Conservation (phyloP, 2,888 invertebrate genomes). For the Drosophila tripunctata region DNA sequence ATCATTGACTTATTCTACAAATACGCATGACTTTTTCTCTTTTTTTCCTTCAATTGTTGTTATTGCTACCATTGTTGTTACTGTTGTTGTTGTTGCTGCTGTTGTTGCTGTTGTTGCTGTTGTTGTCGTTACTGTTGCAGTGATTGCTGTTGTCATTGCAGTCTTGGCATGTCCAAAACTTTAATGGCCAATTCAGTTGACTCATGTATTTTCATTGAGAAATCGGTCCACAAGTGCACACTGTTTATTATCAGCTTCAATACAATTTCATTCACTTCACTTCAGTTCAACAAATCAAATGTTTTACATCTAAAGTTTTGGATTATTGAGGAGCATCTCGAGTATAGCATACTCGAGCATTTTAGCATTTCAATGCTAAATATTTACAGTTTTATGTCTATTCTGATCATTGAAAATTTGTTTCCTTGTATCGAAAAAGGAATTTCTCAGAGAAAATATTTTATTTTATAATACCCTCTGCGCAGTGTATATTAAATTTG, state of each 20-base stretch:
- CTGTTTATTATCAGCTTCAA: conserved; percentile 15
- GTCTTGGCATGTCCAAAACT: conserved; percentile 47
- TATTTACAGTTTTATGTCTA: too few species aligned
- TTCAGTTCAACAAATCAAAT: conserved; percentile 8
- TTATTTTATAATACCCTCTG: too few species aligned
- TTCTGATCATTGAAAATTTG: too few species aligned
- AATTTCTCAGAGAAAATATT: too few species aligned
- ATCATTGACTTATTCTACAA: conserved; percentile 46
- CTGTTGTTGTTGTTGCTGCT: conserved; percentile 3
- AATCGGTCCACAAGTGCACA: conserved; percentile 43
- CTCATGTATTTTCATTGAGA: conserved; percentile 42
- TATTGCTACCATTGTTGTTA: conserved; percentile 1
- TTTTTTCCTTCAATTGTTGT: conserved; percentile 6
- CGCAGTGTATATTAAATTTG: too few species aligned
- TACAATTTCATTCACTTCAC: conserved; percentile 7
- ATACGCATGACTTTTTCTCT: conserved; percentile 52
- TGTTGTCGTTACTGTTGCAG: conserved; percentile 14
- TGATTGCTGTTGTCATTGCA: conserved; percentile 48
- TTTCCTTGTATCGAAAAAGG: too few species aligned
- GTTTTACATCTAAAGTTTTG: background rate
- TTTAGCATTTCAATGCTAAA: too few species aligned
- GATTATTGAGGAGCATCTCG: background rate
- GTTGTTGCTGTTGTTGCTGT: conserved; percentile 9
- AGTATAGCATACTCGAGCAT: background rate
- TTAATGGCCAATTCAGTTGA: conserved; percentile 34